Percentiles rank a stretch among this genome's conserved stretches.
Conservation (phyloP, 2,113 vertebrate genomes). For the Larimichthys polyactis region DNA sequence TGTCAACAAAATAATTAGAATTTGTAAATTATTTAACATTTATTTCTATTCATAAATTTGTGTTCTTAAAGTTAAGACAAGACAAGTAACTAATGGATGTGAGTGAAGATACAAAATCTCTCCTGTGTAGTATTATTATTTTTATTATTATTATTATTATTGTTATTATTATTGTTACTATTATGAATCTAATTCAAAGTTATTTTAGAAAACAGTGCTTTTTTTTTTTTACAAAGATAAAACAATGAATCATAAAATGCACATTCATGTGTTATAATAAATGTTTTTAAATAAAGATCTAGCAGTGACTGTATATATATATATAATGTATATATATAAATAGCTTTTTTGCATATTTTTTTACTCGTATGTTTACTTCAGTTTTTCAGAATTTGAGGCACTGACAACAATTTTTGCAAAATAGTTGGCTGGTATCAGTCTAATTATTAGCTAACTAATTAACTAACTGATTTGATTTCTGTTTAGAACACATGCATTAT, state of each 20-base stretch:
- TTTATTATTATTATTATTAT: background rate
- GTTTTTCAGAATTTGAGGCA: background rate
- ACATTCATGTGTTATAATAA: background rate
- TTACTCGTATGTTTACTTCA: too few relatives aligned
- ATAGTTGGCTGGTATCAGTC: background rate
- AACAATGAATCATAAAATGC: background rate
- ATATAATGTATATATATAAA: too few relatives aligned
- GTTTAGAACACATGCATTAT: background rate
- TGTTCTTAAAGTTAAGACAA: background rate
- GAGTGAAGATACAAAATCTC: background rate
- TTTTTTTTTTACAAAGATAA: background rate
- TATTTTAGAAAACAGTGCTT: too few relatives aligned
- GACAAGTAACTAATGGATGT: background rate
- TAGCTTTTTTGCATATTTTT: too few relatives aligned
- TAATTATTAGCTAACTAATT: background rate
- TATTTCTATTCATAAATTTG: background rate
- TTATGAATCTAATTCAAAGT: background rate
- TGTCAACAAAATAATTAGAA: background rate
- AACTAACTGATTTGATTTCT: background rate
- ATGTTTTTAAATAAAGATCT: background rate
- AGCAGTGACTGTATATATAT: background rate
- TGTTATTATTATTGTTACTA: background rate
- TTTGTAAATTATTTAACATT: background rate
- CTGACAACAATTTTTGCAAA: background rate
- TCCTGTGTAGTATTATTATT: background rate